These are phyloP conservation scores for Hapalemur alaotrensis DNA, from an alignment of 2,797 vertebrate genomes.

Conservation along the genomic window DNA sequence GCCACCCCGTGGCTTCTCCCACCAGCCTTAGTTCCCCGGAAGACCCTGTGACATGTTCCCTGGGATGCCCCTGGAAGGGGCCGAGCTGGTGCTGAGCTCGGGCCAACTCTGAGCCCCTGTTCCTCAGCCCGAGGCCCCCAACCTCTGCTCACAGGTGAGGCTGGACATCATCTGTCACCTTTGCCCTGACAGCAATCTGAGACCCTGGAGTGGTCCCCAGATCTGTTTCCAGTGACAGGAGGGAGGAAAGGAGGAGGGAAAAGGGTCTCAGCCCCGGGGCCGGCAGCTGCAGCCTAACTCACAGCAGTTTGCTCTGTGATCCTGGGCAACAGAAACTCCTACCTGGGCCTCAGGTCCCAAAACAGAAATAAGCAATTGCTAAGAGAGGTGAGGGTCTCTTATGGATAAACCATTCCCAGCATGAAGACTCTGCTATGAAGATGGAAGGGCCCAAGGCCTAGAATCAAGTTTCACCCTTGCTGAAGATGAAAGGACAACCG, in stretches of 20 bases:
- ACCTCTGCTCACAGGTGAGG: neutral
- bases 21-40: accelerated
- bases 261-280: too few relatives aligned
- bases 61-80: accelerated
- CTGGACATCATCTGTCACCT: neutral
- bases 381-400: neutral
- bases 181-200: neutral
- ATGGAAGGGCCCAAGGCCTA: neutral
- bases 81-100: neutral
- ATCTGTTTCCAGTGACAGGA: neutral
- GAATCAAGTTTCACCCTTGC: neutral
- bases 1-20: neutral
- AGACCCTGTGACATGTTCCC: neutral
- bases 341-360: neutral
- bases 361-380: neutral
- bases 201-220: neutral
- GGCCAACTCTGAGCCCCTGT: neutral
- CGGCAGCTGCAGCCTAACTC: too few relatives aligned
- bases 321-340: accelerated
- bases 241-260: too few relatives aligned
- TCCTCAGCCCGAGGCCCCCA: accelerated
- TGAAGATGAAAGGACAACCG: neutral
- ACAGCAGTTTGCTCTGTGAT: neutral
- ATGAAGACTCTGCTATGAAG: neutral
- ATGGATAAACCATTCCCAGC: accelerated